Evolutionary conservation across 1,140 invertebrate genomes (phyloP).

Genomic region (Wiebesia pumilae): DNA sequence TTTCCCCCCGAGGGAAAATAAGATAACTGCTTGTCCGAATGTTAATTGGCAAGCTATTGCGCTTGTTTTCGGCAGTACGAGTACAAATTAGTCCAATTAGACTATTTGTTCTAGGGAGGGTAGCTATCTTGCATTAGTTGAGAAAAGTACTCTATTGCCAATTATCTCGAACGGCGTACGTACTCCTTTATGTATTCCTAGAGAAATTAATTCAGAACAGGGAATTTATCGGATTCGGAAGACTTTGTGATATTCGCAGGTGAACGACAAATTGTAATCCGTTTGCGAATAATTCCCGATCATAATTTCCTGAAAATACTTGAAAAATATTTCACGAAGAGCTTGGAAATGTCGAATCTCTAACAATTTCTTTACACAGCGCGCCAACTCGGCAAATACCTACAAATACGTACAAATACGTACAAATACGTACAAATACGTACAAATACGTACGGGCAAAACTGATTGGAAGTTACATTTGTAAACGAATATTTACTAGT

Average conservation of each 20-base stretch:
- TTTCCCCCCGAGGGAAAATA: not conserved
- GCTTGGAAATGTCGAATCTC: no score
- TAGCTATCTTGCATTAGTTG: slow-evolving; percentile 35
- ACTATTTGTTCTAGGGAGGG: slow-evolving; percentile 27
- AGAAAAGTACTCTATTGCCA: slow-evolving; percentile 41
- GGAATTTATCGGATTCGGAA: not conserved
- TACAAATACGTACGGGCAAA: no score
- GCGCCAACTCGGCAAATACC: no score
- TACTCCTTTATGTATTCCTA: not conserved
- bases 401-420: no score
- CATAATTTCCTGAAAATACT: not conserved
- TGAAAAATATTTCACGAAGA: not conserved
- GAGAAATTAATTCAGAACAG: slow-evolving; percentile 7
- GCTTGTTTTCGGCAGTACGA: slow-evolving; percentile 37
- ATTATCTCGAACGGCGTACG: slow-evolving; percentile 25
- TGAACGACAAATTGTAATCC: not conserved
- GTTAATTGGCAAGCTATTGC: slow-evolving; percentile 31
- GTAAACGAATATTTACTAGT: not conserved
- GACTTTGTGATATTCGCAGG: not conserved
- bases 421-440: no score
- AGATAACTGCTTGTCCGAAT: slow-evolving; percentile 18
- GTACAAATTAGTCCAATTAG: slow-evolving; percentile 42
- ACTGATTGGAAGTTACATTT: not conserved
- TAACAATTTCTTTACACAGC: no score
- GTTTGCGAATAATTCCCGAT: not conserved